These are phyloP conservation scores for Nibea albiflora DNA, from an alignment of 2,113 vertebrate genomes.

Conservation along the genomic window DNA sequence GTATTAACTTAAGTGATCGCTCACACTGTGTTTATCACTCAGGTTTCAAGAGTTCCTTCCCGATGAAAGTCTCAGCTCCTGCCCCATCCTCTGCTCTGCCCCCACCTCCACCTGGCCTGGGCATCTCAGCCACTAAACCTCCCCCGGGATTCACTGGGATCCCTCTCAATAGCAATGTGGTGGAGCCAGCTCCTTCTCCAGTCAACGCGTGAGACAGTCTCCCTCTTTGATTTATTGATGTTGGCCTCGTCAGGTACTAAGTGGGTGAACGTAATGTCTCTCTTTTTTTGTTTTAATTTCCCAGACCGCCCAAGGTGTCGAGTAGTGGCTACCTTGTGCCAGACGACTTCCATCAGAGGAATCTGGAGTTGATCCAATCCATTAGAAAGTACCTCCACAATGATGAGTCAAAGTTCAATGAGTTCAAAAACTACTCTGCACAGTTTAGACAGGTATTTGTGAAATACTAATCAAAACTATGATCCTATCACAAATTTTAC, in stretches of 20 bases:
- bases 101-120: conserved; percentile 87
- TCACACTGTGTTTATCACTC: conserved; percentile 30
- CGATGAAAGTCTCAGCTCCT: conserved; percentile 83
- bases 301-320: conserved; percentile 75
- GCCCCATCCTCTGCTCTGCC: conserved; percentile 45
- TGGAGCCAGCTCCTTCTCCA: conserved; percentile 80
- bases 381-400: conserved; percentile 92
- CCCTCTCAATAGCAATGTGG: conserved; percentile 86
- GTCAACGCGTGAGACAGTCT: conserved; percentile 86
- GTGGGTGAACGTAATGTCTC: background rate
- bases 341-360: conserved; percentile 94
- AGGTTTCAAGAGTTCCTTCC: conserved; percentile 93
- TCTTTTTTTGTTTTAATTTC: background rate
- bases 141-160: conserved; percentile 94
- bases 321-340: conserved; percentile 88
- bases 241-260: background rate
- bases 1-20: background rate
- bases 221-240: background rate
- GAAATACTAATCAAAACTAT: background rate
- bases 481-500: background rate
- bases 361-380: conserved; percentile 94
- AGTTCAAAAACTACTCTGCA: conserved; percentile 95
- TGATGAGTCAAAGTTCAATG: conserved; percentile 92
- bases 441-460: conserved; percentile 94
- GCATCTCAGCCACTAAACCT: conserved; percentile 87